phyloP scores from a whole-genome alignment of 2,113 vertebrate species.

The Coptodon rendalli region DNA sequence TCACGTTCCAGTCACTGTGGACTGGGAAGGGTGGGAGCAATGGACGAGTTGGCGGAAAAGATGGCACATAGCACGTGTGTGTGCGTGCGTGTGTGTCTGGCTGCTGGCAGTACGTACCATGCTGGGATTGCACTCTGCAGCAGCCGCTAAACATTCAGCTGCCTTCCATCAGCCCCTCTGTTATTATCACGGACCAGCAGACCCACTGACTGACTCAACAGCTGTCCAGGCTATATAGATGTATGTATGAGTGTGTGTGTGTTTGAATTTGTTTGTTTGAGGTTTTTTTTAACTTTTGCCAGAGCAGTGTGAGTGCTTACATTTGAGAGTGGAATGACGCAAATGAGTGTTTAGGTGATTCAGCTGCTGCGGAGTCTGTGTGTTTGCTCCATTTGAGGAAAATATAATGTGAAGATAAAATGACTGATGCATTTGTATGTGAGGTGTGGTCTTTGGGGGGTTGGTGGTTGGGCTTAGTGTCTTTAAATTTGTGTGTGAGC shows the following conservation, averaged over 20 bases:
- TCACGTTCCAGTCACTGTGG: background rate
- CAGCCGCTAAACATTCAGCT: constrained; percentile 43
- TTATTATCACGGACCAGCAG: constrained; percentile 54
- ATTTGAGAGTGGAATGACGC: constrained; percentile 8
- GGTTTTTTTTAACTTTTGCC: background rate
- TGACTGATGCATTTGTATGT: background rate
- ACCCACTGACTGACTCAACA: constrained; percentile 46
- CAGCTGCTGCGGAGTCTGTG: background rate
- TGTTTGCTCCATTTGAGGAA: background rate
- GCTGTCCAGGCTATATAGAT: constrained; percentile 16
- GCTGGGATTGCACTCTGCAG: constrained; percentile 45
- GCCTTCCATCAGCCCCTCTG: constrained; percentile 41
- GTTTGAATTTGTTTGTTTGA: background rate
- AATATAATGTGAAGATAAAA: background rate
- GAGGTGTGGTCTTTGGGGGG: background rate
- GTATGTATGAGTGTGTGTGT: background rate
- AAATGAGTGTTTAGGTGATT: background rate
- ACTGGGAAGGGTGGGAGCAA: background rate
- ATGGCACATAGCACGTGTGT: background rate
- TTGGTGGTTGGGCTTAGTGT: background rate
- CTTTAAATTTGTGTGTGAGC: background rate
- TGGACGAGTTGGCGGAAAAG: background rate
- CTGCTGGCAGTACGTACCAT: constrained; percentile 4
- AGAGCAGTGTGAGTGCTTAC: background rate
- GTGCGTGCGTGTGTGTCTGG: background rate